Evolutionary conservation across 2,888 invertebrate species (phyloP).

Genomic region (Sarcophaga caerulescens): DNA sequence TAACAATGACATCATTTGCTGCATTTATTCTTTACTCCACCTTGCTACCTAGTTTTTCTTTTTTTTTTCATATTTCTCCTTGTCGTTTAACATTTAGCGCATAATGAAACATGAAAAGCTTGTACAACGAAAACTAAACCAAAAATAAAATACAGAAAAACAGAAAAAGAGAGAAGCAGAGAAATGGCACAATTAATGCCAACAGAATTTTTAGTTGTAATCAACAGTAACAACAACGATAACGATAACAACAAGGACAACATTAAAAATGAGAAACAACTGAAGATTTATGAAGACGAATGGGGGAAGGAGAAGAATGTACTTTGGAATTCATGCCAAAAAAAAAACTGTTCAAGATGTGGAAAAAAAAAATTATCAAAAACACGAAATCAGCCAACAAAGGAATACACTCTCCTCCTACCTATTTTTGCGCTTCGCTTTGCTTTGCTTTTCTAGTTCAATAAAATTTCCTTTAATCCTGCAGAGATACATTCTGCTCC

Average conservation of each 20-base stretch:
- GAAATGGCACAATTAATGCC: constrained; percentile 26
- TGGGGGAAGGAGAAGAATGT: too few relatives aligned
- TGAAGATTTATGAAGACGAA: neutral
- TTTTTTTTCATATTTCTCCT: too few relatives aligned
- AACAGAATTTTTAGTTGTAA: constrained; percentile 22
- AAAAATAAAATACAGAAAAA: too few relatives aligned
- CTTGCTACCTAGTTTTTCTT: too few relatives aligned
- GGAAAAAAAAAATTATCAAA: constrained; percentile 29
- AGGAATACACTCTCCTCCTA: neutral
- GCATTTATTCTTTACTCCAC: constrained; percentile 23
- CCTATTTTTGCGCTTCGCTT: neutral
- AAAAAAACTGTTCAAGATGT: constrained; percentile 31
- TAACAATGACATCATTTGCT: constrained; percentile 59
- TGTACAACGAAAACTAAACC: constrained; percentile 25
- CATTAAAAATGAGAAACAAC: neutral
- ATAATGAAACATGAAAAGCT: constrained; percentile 35
- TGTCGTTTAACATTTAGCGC: constrained; percentile 6
- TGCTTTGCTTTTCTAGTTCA: constrained; percentile 3
- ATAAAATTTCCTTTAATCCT: neutral
- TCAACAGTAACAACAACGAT: constrained; percentile 1
- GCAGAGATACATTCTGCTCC: too few relatives aligned
- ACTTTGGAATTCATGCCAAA: constrained; percentile 48
- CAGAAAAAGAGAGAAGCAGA: too few relatives aligned
- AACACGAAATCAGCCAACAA: constrained; percentile 54
- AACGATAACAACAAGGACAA: neutral